Conservation (phyloP, 2,113 vertebrate genomes). For the Seriola rivoliana region DNA sequence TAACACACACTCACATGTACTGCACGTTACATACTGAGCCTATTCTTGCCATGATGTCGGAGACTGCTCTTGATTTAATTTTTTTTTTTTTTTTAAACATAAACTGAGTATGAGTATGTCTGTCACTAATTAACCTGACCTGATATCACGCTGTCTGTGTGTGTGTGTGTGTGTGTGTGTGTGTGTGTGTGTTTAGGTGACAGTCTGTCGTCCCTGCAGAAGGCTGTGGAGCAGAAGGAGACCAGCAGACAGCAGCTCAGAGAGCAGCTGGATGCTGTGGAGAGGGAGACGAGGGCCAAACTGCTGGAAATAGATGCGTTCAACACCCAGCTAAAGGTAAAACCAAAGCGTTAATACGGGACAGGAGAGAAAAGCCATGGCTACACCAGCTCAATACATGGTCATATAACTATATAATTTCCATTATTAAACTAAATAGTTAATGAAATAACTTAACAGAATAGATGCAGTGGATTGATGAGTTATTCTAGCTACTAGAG, state of each 20-base stretch:
- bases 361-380: neutral
- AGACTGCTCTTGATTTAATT: neutral
- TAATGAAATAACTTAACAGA: neutral
- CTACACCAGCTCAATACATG: too few relatives aligned
- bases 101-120: neutral
- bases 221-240: constrained; percentile 95
- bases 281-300: constrained; percentile 95
- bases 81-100: neutral
- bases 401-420: neutral
- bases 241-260: constrained; percentile 90
- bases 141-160: neutral
- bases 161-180: constrained; percentile 52
- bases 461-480: neutral
- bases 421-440: neutral
- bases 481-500: neutral
- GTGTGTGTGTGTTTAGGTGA: constrained; percentile 88
- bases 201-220: constrained; percentile 92
- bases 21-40: neutral
- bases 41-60: neutral
- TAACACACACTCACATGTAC: neutral
- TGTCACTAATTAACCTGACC: neutral
- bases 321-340: constrained; percentile 98
- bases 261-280: constrained; percentile 94
- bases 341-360: neutral
- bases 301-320: constrained; percentile 97